Conservation (phyloP, 2,113 vertebrate species). For the Tachysurus fulvidraco region DNA sequence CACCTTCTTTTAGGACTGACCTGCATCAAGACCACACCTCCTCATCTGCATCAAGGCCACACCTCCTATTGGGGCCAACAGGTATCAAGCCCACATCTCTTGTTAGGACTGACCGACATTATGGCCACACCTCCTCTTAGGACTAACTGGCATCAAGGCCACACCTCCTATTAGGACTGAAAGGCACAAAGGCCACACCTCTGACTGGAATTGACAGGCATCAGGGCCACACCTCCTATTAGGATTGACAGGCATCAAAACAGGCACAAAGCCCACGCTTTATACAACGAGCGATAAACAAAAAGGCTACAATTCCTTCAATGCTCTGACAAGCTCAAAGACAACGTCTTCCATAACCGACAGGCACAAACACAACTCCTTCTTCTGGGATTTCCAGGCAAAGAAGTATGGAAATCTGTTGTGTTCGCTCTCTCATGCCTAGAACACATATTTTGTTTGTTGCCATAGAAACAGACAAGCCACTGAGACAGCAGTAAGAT, state of each 20-base stretch:
- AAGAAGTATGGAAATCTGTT: background rate
- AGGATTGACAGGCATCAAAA: background rate
- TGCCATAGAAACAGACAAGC: slow-evolving; percentile 28
- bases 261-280: background rate
- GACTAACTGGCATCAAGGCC: background rate
- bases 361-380: background rate
- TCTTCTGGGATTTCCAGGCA: background rate
- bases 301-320: background rate
- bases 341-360: background rate
- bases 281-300: background rate
- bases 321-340: background rate
- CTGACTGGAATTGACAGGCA: background rate
- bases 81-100: background rate
- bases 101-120: background rate
- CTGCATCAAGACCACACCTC: background rate
- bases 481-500: background rate
- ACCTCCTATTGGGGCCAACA: background rate
- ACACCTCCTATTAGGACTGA: background rate
- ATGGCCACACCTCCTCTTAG: background rate
- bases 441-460: slow-evolving; percentile 22
- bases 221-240: background rate
- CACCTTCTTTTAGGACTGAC: background rate
- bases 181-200: background rate
- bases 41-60: background rate
- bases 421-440: background rate